These are phyloP conservation scores for Leptestheria dahalacensis DNA, from an alignment of 1,140 invertebrate species.

Conservation along the genomic window DNA sequence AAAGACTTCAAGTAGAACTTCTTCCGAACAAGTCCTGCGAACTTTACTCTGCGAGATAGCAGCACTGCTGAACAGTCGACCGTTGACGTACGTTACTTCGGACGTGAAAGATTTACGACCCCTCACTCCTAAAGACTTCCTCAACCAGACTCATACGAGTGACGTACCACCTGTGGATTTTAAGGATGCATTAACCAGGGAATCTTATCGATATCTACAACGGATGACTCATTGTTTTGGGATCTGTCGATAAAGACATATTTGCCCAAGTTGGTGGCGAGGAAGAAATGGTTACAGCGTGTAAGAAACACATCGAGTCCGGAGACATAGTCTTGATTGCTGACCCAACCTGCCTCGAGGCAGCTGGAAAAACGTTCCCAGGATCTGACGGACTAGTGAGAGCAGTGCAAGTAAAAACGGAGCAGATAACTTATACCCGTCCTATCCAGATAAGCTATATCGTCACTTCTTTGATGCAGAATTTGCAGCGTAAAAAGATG, in stretches of 20 bases:
- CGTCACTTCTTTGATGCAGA: too few relatives aligned
- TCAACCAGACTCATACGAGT: background rate
- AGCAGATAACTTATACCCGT: background rate
- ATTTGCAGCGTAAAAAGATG: too few relatives aligned
- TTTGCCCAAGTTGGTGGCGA: background rate
- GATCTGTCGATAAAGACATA: background rate
- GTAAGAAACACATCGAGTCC: background rate
- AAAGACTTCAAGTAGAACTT: background rate
- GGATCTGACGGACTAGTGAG: background rate
- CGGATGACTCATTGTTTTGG: background rate
- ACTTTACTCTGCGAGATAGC: slow-evolving; percentile 4
- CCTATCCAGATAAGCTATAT: too few relatives aligned
- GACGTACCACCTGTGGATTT: too few relatives aligned
- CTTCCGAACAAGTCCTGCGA: slow-evolving; percentile 1
- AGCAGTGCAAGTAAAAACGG: background rate
- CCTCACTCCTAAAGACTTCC: background rate
- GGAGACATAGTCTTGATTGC: background rate
- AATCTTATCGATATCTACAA: background rate
- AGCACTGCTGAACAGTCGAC: background rate
- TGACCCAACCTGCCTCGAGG: background rate
- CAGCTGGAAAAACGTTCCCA: background rate
- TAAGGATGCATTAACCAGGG: background rate
- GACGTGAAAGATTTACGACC: background rate
- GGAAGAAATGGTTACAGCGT: background rate
- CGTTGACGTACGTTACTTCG: background rate